Evolutionary conservation across 2,888 invertebrate species (phyloP).

Genomic region (Syrista parreyssii): DNA sequence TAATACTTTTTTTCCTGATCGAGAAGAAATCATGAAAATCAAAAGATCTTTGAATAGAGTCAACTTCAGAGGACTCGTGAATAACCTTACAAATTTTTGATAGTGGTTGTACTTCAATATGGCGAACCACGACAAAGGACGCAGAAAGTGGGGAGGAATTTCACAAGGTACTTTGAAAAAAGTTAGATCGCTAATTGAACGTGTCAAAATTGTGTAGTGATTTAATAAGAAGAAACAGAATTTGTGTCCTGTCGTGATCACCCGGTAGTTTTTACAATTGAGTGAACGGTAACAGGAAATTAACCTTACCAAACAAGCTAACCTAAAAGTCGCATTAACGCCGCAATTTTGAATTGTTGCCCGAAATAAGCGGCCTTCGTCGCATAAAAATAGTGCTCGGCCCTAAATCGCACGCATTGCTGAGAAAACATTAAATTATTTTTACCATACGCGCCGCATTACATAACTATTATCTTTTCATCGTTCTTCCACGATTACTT

Average conservation of each 20-base stretch:
- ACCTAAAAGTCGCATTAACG: slow-evolving; percentile 49
- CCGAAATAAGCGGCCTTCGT: slow-evolving; percentile 20
- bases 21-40: too few species aligned
- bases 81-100: too few species aligned
- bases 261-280: slow-evolving; percentile 16
- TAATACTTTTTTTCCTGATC: too few species aligned
- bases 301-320: slow-evolving; percentile 60
- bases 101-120: slow-evolving; percentile 54
- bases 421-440: slow-evolving; percentile 11
- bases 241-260: neutral
- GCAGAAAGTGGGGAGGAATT: slow-evolving; percentile 66
- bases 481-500: neutral
- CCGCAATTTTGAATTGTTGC: slow-evolving; percentile 21
- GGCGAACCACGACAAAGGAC: slow-evolving; percentile 67
- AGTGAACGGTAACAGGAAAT: slow-evolving; percentile 21
- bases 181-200: neutral
- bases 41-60: too few species aligned
- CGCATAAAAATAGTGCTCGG: slow-evolving; percentile 19
- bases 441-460: slow-evolving; percentile 3
- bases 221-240: neutral
- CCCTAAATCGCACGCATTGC: neutral
- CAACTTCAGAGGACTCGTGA: too few species aligned
- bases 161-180: slow-evolving; percentile 60
- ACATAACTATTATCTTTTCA: slow-evolving; percentile 16
- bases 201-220: neutral